A percentile compares a stretch with the other conserved stretches of the same genome.
These are phyloP conservation scores for Tupaia chinensis DNA, from an alignment of 2,113 vertebrate species.

Conservation along the genomic window DNA sequence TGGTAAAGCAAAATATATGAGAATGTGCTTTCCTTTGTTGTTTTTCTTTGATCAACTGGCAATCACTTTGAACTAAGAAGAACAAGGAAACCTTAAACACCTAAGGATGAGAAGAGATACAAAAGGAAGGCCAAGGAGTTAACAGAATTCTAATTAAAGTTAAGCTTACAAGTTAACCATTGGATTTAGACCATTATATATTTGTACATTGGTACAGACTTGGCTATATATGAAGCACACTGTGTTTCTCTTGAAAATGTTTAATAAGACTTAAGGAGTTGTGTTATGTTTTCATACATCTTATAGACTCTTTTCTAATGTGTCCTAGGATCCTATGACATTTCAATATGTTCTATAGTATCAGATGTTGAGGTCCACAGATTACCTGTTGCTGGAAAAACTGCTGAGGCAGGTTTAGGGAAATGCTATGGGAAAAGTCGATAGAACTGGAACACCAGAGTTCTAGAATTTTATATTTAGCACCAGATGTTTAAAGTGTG, in stretches of 20 bases:
- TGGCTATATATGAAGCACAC: neutral
- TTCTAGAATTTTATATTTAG: neutral
- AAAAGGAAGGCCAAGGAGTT: slow-evolving; percentile 3
- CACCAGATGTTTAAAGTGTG: neutral
- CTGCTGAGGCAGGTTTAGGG: neutral
- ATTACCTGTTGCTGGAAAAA: neutral
- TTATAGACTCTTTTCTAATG: neutral
- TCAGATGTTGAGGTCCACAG: neutral
- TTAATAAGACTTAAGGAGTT: neutral
- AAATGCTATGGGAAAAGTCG: neutral
- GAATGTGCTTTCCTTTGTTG: neutral
- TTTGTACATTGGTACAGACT: neutral
- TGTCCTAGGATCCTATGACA: neutral
- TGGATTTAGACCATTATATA: neutral
- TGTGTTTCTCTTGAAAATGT: slow-evolving; percentile 11
- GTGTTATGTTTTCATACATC: neutral
- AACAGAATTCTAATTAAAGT: slow-evolving; percentile 51
- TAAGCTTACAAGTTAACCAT: slow-evolving; percentile 11
- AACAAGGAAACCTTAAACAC: slow-evolving; percentile 11
- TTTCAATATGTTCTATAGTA: neutral
- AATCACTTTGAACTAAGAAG: slow-evolving; percentile 49
- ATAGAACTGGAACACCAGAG: neutral
- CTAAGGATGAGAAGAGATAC: slow-evolving; percentile 44
- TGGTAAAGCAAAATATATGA: slow-evolving; percentile 9
- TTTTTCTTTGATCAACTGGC: slow-evolving; percentile 14